phyloP scores from a whole-genome alignment of 2,113 vertebrate genomes.

The Toxotes jaculatrix region DNA sequence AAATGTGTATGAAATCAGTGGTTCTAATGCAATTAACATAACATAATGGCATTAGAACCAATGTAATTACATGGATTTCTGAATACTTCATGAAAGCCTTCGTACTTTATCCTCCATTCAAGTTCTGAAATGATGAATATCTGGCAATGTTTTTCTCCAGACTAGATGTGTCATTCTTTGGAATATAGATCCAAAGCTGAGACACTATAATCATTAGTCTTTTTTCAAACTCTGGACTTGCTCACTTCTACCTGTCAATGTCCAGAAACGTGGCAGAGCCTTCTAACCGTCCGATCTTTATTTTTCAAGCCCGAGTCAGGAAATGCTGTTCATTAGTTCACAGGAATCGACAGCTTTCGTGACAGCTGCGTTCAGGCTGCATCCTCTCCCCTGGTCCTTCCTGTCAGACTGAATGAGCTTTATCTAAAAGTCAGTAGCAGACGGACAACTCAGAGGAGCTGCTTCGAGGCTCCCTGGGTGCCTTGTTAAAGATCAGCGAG shows the following conservation, averaged over 20 bases:
- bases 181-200: background rate
- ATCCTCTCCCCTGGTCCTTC: slow-evolving; percentile 33
- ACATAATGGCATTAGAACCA: background rate
- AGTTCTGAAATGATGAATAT: background rate
- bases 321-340: slow-evolving; percentile 40
- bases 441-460: slow-evolving; percentile 40
- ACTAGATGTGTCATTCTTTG: background rate
- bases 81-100: background rate
- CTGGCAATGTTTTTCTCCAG: background rate
- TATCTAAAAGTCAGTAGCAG: slow-evolving; percentile 62
- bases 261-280: background rate
- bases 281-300: background rate
- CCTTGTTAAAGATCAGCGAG: slow-evolving; percentile 70
- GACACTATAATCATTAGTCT: background rate
- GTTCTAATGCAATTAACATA: background rate
- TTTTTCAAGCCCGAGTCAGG: slow-evolving; percentile 5
- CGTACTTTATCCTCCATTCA: background rate
- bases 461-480: slow-evolving; percentile 41
- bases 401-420: slow-evolving; percentile 64
- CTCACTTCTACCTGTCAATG: background rate
- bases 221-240: slow-evolving; percentile 2
- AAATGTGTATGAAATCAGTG: no score
- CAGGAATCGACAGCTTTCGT: slow-evolving; percentile 21
- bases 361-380: slow-evolving; percentile 36
- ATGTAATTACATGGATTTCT: background rate